Base-by-base conservation (phyloP, 2,797 vertebrate genomes). In the Coccyzus lansbergi region DNA sequence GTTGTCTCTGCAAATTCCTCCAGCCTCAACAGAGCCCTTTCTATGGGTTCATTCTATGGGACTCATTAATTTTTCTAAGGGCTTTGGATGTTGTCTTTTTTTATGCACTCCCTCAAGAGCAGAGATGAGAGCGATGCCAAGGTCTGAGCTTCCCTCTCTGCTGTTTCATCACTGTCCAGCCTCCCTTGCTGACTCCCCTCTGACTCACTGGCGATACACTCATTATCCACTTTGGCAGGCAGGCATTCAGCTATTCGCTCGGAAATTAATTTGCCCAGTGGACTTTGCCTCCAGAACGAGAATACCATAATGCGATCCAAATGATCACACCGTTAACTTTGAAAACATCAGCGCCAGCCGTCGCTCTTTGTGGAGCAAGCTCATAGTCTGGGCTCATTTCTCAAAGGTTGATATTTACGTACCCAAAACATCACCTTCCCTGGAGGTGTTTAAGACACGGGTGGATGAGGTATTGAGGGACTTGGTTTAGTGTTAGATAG, bases 61-160 rank as follows among this genome's bases (percentile, higher is more conserved):
- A 71, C 65, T 89, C 84, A 78, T 83, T 87, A 93, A 91, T 87
- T 95, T 96, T 96, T 86, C 55, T 78, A 75, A 83, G 46, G 51
- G 31, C 58, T 89, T 91, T 83, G 53, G n/a, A 92, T 93, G 44
- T 89, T 81, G 65, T 75, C n/a, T 87, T 89, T 94, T 94, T 92
- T 94, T 28, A 78, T 74, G 25, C 38, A 25, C 15, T 86, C 56
- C 63, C 86, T 84, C 59, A 90, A 93, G 72, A 96, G 42, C 58
- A 85, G 64, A 80, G 75, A 85, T 40, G 76, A 91, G 94, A 68
- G 28, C 26, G 29, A 75, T 87, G 82, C 76, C 92, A 95, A 81
- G 44, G 68, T 69, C 79, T 91, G 84, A 92, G 62, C 79, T 93
- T 86, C 62, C 7, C 69, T 91, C 58, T 86, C 5, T 33, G 59